Percentiles rank a stretch among this genome's conserved stretches.
Evolutionary conservation across 1,140 invertebrate species (phyloP).

Genomic region (honey bee (Apis mellifera)): DNA sequence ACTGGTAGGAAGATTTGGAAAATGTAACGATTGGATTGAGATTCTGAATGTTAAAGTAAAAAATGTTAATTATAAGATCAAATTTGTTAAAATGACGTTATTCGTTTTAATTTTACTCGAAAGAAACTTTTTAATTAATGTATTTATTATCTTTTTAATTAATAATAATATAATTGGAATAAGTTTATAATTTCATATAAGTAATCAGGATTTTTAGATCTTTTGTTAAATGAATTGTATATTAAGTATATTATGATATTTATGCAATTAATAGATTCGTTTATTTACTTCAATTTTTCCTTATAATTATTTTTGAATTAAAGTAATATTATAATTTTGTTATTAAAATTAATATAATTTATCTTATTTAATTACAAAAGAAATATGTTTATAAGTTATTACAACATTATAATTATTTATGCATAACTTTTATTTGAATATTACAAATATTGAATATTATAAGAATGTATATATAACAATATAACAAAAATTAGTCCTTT

Average conservation of each 20-base stretch:
- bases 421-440: background rate
- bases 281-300: background rate
- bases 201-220: background rate
- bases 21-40: slow-evolving; percentile 31
- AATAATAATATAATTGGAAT: background rate
- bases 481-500: slow-evolving; percentile 80
- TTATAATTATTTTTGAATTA: background rate
- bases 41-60: slow-evolving; percentile 11
- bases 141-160: background rate
- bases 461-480: background rate
- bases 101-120: background rate
- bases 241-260: background rate
- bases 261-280: background rate
- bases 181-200: background rate
- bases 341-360: background rate
- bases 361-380: background rate
- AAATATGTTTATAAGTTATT: background rate
- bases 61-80: background rate
- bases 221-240: slow-evolving; percentile 4
- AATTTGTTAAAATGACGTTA: background rate
- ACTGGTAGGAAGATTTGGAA: slow-evolving; percentile 53
- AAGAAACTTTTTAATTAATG: background rate
- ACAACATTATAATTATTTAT: background rate
- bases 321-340: no score
- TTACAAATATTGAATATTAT: background rate